Evolutionary conservation across 2,797 vertebrate genomes (phyloP), one percentile per base, ranked within the genome.

Genomic region (Cyprinodon diabolis): DNA sequence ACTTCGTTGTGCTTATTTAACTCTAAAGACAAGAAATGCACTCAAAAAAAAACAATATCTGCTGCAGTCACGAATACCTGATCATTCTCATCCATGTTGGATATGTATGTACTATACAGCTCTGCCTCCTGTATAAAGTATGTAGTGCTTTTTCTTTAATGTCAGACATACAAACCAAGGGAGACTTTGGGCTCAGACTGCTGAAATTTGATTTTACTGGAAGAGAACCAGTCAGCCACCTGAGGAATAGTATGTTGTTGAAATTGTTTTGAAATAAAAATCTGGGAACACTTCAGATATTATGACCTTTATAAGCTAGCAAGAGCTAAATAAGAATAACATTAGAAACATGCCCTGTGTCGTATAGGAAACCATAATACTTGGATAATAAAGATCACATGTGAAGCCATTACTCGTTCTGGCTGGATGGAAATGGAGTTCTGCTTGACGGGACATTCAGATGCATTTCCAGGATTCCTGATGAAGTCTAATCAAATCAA

Each of bases 251-350:
- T 51, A 5, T 49, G 48, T 49, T 43, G 37, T n/a, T 45, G 62
- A 65, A 45, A 21, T 65, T 65, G 40, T 45, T 45, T 45, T 45
- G 40, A 65, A 65, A 45, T 11, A 19, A 65, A 43, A 65, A 65
- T 65, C 40, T 65, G 62, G 62, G 62, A 65, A 65, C 19, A 65
- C 40, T 65, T 45, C 40, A 45, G 40, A 40, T 65, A 65, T 21
- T 23, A 45, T 65, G 62, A 65, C 40, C 13, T 45, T 65, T 45
- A 5, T 40, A 65, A 40, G 62, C 14, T 65, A 14, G 62, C 62
- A 71, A 25, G 37, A 23, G 12, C 10, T 60, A 17, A 49, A 71
- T 62, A 65, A 45, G 21, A 65, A 45, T 45, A 71, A 25, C 37
- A 60, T 65, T 65, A 45, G 62, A 45, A 45, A 45, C 40, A 21